Evolutionary conservation across 1,140 invertebrate genomes (phyloP).

Genomic region (Dysdera silvatica): DNA sequence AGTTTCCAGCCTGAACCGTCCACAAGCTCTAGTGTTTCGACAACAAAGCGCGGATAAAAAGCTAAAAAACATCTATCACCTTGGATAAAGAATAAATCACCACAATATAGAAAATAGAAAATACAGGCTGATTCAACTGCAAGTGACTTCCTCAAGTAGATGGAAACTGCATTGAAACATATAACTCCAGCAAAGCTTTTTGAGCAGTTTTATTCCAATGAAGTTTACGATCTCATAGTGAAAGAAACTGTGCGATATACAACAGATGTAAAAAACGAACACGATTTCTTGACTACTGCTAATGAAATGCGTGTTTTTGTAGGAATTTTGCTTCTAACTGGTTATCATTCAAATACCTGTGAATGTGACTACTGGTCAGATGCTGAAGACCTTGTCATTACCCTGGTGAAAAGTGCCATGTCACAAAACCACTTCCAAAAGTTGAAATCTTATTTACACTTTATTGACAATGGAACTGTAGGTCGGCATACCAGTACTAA

Average conservation of each 20-base stretch:
- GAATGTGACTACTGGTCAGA: constrained; percentile 2
- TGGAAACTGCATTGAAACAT: constrained; percentile 10
- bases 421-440: too few species aligned
- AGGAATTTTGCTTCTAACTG: background rate
- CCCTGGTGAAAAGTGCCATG: background rate
- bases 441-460: too few species aligned
- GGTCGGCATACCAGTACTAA: background rate
- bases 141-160: constrained; percentile 12
- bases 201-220: constrained; percentile 6
- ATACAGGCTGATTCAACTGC: background rate
- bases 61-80: background rate
- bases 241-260: constrained; percentile 13
- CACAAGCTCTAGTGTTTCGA: constrained; percentile 6
- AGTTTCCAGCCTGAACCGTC: background rate
- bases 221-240: constrained; percentile 10
- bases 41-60: constrained; percentile 1
- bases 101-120: constrained; percentile 3
- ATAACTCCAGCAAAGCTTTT: constrained; percentile 4
- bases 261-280: constrained; percentile 4
- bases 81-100: constrained; percentile 9
- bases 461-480: too few species aligned
- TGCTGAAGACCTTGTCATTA: constrained; percentile 2
- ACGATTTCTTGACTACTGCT: constrained; percentile 3
- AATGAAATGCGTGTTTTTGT: constrained; percentile 2
- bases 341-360: constrained; percentile 3